phyloP scores from a whole-genome alignment of 2,797 vertebrate species.

The Brachyalestes nurse region DNA sequence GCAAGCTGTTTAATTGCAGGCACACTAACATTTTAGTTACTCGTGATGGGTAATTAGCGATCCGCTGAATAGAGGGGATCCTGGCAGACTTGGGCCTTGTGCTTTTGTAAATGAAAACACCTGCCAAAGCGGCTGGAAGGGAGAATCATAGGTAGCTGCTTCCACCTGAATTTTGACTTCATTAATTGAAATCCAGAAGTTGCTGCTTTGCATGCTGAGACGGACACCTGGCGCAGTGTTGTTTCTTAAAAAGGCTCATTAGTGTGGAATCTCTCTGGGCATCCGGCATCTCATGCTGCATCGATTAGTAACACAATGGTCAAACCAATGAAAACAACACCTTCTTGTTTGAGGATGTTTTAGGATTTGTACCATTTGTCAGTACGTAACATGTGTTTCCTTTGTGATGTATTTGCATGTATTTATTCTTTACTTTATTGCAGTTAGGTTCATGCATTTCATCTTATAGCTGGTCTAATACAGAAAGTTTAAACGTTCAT shows the following conservation, averaged over 20 bases:
- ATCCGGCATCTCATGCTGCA: neutral
- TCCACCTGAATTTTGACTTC: slow-evolving; percentile 59
- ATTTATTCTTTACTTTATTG: too few species aligned
- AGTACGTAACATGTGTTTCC: too few species aligned
- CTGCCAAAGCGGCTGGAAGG: slow-evolving; percentile 58
- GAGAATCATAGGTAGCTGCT: slow-evolving; percentile 44
- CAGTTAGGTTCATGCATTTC: too few species aligned
- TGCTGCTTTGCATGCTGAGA: slow-evolving; percentile 62
- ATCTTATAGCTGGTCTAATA: neutral
- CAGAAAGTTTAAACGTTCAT: slow-evolving; percentile 1
- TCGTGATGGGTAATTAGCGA: slow-evolving; percentile 63
- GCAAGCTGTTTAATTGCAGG: slow-evolving; percentile 64
- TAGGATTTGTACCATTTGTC: too few species aligned
- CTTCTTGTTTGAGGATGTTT: neutral
- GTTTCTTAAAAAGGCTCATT: slow-evolving; percentile 54
- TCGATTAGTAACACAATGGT: neutral
- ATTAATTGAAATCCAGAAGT: slow-evolving; percentile 66
- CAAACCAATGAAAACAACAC: neutral
- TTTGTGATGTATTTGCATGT: too few species aligned
- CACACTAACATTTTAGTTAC: slow-evolving; percentile 62
- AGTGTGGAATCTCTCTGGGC: slow-evolving; percentile 34
- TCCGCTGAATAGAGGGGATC: slow-evolving; percentile 49
- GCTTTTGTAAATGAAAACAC: slow-evolving; percentile 61
- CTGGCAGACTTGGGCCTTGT: slow-evolving; percentile 53
- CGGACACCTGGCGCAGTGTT: slow-evolving; percentile 68